Evolutionary conservation across 2,113 vertebrate species (phyloP).

Genomic region (Caretta caretta): DNA sequence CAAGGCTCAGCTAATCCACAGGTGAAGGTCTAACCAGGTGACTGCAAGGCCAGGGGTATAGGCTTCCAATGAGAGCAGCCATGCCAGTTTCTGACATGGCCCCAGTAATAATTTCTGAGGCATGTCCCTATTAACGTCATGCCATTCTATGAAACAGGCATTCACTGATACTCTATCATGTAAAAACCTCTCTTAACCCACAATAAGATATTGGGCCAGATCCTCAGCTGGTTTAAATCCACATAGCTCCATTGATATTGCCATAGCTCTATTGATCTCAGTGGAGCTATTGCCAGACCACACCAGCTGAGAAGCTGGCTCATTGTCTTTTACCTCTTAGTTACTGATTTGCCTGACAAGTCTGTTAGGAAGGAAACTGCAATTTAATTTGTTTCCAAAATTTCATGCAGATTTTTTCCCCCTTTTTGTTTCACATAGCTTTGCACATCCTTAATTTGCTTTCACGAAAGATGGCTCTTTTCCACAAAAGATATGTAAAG

Average conservation of each 20-base stretch:
- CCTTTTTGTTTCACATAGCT: constrained; percentile 44
- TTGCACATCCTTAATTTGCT: constrained; percentile 32
- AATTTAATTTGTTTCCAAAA: constrained; percentile 27
- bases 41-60: neutral
- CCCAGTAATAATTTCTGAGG: constrained; percentile 14
- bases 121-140: neutral
- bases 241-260: constrained; percentile 48
- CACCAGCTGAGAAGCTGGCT: constrained; percentile 30
- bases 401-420: neutral
- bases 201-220: constrained; percentile 3
- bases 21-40: neutral
- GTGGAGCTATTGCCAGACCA: constrained; percentile 49
- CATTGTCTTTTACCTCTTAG: constrained; percentile 43
- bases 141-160: neutral
- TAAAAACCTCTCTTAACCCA: neutral
- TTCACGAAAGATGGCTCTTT: constrained; percentile 40
- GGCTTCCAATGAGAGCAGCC: neutral
- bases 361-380: neutral
- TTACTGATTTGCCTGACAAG: constrained; percentile 41
- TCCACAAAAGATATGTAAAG: constrained; percentile 29
- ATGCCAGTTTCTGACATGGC: neutral
- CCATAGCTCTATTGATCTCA: neutral
- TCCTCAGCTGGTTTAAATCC: constrained; percentile 64
- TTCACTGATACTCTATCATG: neutral
- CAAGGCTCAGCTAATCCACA: neutral